A percentile compares a stretch with the other conserved stretches of the same genome.
phyloP scores from a whole-genome alignment of 2,888 invertebrate species.

The Therioaphis trifolii region DNA sequence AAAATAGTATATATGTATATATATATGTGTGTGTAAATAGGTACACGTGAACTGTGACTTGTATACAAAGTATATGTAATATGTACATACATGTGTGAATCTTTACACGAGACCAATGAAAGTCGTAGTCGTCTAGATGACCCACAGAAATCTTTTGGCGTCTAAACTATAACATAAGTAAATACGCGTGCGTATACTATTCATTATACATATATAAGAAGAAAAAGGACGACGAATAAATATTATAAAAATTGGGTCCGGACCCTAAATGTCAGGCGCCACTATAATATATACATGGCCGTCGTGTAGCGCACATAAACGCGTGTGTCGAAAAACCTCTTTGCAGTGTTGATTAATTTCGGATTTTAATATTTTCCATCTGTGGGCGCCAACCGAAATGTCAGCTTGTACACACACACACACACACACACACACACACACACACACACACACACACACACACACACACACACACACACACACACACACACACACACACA shows the following conservation, averaged over 20 bases:
- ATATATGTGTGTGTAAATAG: neutral
- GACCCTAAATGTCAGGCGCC: constrained; percentile 48
- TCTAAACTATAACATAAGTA: too few species aligned
- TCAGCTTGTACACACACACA: neutral
- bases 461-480: neutral
- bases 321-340: constrained; percentile 39
- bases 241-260: constrained; percentile 30
- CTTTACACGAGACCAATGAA: neutral
- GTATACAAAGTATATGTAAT: neutral
- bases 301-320: neutral
- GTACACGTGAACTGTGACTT: neutral
- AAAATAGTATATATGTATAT: too few species aligned
- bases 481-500: neutral
- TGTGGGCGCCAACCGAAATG: constrained; percentile 21
- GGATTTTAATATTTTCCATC: constrained; percentile 60
- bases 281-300: constrained; percentile 13
- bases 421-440: too few species aligned
- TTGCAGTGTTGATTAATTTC: constrained; percentile 51
- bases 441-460: neutral
- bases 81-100: neutral
- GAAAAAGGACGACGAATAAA: constrained; percentile 9
- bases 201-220: neutral
- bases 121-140: constrained; percentile 8
- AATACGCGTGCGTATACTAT: too few species aligned
- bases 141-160: constrained; percentile 12